Percentiles rank a stretch among this genome's conserved stretches.
Evolutionary conservation across 2,888 invertebrate species (phyloP).

Genomic region (Papilio demoleus): DNA sequence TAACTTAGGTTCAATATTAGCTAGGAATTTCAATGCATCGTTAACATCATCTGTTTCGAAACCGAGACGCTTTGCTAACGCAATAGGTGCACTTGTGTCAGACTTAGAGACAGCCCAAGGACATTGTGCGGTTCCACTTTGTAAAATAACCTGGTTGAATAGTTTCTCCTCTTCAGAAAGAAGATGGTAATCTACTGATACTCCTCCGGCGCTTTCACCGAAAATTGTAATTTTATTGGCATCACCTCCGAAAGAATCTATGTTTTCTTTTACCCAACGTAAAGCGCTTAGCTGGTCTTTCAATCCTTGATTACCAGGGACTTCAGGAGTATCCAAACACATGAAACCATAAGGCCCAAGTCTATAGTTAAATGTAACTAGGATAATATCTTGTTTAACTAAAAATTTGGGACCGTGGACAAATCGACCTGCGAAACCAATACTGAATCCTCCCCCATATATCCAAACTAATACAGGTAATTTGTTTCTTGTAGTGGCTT

Average conservation of each 20-base stretch:
- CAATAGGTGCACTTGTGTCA: conserved; percentile 51
- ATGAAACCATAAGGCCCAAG: conserved; percentile 67
- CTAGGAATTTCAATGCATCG: conserved; percentile 58
- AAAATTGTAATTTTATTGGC: conserved; percentile 58
- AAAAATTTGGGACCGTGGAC: conserved; percentile 58
- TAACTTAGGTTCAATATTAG: conserved; percentile 50
- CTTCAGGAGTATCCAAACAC: conserved; percentile 57
- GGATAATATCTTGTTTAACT: conserved; percentile 59
- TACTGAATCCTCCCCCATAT: conserved; percentile 56
- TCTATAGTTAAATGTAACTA: conserved; percentile 66
- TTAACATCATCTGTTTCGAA: conserved; percentile 49
- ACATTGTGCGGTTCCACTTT: conserved; percentile 56
- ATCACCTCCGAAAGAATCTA: conserved; percentile 65
- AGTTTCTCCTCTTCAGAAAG: conserved; percentile 54
- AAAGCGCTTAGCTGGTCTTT: conserved; percentile 64
- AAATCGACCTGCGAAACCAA: conserved; percentile 53
- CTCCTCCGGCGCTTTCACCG: conserved; percentile 64
- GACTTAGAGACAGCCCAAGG: conserved; percentile 49
- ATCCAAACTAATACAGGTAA: conserved; percentile 64
- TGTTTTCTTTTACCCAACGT: conserved; percentile 64
- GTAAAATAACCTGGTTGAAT: conserved; percentile 59
- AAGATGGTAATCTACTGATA: conserved; percentile 59
- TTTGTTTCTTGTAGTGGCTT: conserved; percentile 52
- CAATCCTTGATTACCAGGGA: conserved; percentile 66
- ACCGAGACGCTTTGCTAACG: conserved; percentile 56